Percentiles rank a stretch among this genome's conserved stretches.
Evolutionary conservation across 2,888 invertebrate genomes (phyloP).

Genomic region (Coelinius sp.): DNA sequence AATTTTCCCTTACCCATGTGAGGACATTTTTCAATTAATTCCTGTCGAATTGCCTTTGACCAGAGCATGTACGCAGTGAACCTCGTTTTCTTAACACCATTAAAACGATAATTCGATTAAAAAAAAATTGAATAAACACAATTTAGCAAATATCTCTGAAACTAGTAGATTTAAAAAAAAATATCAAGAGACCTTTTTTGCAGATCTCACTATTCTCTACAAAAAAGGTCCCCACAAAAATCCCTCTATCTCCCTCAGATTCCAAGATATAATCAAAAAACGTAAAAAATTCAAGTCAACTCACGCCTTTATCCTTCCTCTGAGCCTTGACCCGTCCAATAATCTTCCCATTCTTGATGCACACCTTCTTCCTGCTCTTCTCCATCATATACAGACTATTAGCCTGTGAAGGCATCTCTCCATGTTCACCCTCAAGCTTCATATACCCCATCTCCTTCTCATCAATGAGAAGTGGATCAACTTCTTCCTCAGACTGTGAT

Average conservation of each 20-base stretch:
- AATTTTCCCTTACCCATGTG: slow-evolving; percentile 76
- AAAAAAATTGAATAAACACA: too few relatives aligned
- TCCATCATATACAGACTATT: slow-evolving; percentile 85
- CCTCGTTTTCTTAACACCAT: slow-evolving; percentile 79
- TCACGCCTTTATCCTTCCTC: slow-evolving; percentile 83
- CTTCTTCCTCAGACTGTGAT: slow-evolving; percentile 66
- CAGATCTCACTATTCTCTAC: too few relatives aligned
- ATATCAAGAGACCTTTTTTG: too few relatives aligned
- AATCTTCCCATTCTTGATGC: slow-evolving; percentile 78
- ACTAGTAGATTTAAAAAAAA: too few relatives aligned
- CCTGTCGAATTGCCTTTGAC: slow-evolving; percentile 87
- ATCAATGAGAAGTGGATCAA: slow-evolving; percentile 69
- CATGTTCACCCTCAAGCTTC: slow-evolving; percentile 70
- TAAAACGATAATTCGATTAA: too few relatives aligned
- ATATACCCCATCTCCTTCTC: slow-evolving; percentile 72
- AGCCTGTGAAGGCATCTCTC: slow-evolving; percentile 71
- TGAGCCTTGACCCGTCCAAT: slow-evolving; percentile 82
- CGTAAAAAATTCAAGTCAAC: too few relatives aligned
- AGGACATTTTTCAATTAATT: slow-evolving; percentile 80
- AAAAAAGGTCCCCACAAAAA: too few relatives aligned
- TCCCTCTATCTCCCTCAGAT: too few relatives aligned
- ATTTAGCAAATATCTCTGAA: too few relatives aligned
- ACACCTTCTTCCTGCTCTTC: slow-evolving; percentile 82
- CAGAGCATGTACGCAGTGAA: slow-evolving; percentile 93
- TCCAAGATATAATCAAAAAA: too few relatives aligned